Evolutionary conservation across 2,888 invertebrate genomes (phyloP), one percentile per base, ranked within the genome.

Genomic region (Arrhopalites spinosus): DNA sequence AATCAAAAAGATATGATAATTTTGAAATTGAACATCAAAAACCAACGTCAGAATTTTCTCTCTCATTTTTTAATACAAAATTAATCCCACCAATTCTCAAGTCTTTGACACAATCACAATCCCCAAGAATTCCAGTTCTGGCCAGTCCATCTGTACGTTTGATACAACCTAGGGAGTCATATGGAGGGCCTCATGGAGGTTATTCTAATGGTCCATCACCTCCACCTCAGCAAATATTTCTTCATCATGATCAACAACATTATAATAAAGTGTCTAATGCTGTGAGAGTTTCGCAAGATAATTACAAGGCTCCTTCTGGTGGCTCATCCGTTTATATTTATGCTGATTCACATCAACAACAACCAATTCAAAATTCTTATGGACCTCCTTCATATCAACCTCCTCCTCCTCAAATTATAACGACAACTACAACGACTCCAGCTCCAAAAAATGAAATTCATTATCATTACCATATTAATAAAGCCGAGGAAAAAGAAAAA

Each of bases 241-340:
- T 23, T 59, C 59, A 20, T 59, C 59, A 20, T 20, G 23, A 20
- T 8, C 59, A 20, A 23, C 59, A 59, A 59, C 5, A 23, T 15
- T 13, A 61, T 7, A 5, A 71, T 36, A 67, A 74, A 56, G 25
- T 53, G 1, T 2, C 67, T n/a, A 74, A 29, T 20, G 74, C 67
- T 23, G 56, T 74, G 2, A 27, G 67, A 29, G 53, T 29, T 20
- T 56, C 53, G 2, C 45, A 56, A n/a, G 47, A 74, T 47, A 50
- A 17, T 30, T 30, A 56, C 17, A 47, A 67, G 66, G 71, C 79
- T 17, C 77, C 75, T 70, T 80, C 81, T 3, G 81, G 78, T 15
- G 81, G 81, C 20, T 78, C 81, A n/a, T 80, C 80, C 3, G 80
- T 81, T 0, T 78, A 79, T 13, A 79, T 81, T 17, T 80, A 79